Evolutionary conservation across 37 sponge, comb jelly and placozoan species (phyloP), one percentile per base, ranked within the genome.

Genomic region (Agelas oroides): DNA sequence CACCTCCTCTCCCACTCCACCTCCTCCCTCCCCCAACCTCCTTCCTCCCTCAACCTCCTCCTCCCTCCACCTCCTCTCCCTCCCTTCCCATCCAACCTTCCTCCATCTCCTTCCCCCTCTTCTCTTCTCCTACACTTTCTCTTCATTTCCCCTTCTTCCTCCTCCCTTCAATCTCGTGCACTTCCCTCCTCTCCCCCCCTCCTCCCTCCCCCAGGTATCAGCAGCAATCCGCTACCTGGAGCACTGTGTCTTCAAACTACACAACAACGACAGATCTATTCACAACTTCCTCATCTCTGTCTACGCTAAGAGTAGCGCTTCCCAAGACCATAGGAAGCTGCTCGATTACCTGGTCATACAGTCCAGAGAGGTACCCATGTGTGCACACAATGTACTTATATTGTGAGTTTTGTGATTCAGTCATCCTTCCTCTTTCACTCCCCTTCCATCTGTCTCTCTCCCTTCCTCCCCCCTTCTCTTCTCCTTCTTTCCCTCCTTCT

Each of bases 241-340:
- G 78, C 94, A 83, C 72, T 94, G 95, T 92, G 96, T 98, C 18
- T 20, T 85, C 32, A 75, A 38, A 5, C 87, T 96, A 6, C 65
- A 78, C 15, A 87, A 81, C 64, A 70, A 57, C 0, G 92, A 94
- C 23, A 67, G 77, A 40, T 90, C 96, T 46, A 94, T 98, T 24
- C 99, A 98, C 85, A 96, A 98, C 83, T 98, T 94, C 76, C 85
- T 98, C 25, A 73, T 98, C 37, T 98, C 99, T 1, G 71, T 86
- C 20, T 96, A 96, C 61, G 92, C 89, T 58, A 89, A 92, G 67
- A 77, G 77, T 39, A 63, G 16, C 6, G 71, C 60, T 0, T 20
- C n/a, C 5, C 34, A 61, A 21, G 60, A 86, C 36, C 65, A 89
- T 66, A 84, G 76, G 32, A 92, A 88, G 35, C 76, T 94, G 1